Evolutionary conservation across 2,113 vertebrate genomes (phyloP), one percentile per base, ranked within the genome.

Genomic region (Glaucidium brasilianum): DNA sequence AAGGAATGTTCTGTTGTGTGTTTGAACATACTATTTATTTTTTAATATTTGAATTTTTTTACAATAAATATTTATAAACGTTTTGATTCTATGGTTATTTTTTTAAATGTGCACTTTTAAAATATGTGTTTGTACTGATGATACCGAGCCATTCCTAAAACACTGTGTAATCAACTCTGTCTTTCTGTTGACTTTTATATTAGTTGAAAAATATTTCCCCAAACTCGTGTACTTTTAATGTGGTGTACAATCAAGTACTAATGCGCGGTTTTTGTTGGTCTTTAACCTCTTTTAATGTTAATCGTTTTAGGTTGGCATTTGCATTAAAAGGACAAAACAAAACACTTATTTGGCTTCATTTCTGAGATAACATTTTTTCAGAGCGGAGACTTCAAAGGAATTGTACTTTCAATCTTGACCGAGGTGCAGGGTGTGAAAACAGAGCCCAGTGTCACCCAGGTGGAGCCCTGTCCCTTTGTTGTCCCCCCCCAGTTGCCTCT

Each of bases 21-120:
- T 77, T 92, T 95, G 90, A 94, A 95, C 85, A 89, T 94, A 49
- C 49, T 95, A 94, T 95, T 97, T 96, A 96, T 97, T 95, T 97
- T 95, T 95, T 91, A 96, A 92, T 96, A 96, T 87, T 96, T 94
- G 86, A 60, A 39, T 59, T 95, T 94, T 96, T 94, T 97, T 97
- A 91, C 94, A 97, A 97, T 97, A 97, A 97, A 97, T 96, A 94
- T 98, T 97, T 98, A 97, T 94, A 92, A 96, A 64, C 74, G n/a
- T 93, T 94, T 94, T 27, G 89, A 96, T 95, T 76, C 50, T 94
- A 78, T 72, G 77, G 62, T 91, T 92, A 74, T 84, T 96, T 95
- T 93, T 86, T 93, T 60, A 88, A 86, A 92, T 47, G 86, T 96
- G 96, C 85, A 90, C 47, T 86, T 95, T 94, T 94, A 47, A 92